These are phyloP conservation scores for Palythoa grandis DNA, from an alignment of 92 coral and sea anemone species.

Conservation along the genomic window DNA sequence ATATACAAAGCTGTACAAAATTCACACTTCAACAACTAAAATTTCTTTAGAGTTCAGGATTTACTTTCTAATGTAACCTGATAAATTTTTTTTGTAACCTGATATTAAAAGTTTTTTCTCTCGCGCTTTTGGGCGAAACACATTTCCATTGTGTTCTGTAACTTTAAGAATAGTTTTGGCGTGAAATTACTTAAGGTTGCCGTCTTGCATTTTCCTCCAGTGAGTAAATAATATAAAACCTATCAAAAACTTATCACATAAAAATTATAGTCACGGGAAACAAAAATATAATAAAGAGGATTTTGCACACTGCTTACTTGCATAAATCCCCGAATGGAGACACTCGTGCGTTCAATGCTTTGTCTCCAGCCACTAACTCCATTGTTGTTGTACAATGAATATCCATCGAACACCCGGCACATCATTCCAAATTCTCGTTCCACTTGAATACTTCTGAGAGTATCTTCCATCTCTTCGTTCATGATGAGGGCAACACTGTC, in stretches of 20 bases:
- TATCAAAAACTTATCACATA: not conserved
- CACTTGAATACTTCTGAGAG: conserved; percentile 14
- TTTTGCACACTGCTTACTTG: conserved; percentile 40
- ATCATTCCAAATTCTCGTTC: conserved; percentile 60
- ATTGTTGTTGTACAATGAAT: conserved; percentile 46
- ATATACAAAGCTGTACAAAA: too few relatives aligned
- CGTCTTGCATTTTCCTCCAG: not conserved
- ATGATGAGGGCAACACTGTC: conserved; percentile 42
- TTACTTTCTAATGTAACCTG: too few relatives aligned
- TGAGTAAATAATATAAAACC: too few relatives aligned
- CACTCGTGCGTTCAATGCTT: conserved; percentile 54
- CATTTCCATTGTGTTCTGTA: too few relatives aligned
- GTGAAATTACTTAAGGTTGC: not conserved
- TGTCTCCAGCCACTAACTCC: conserved; percentile 38
- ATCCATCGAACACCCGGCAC: conserved; percentile 62
- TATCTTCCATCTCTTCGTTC: conserved; percentile 49
- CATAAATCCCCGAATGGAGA: conserved; percentile 67
- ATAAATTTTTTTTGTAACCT: too few relatives aligned
- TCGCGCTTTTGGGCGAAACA: too few relatives aligned
- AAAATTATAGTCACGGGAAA: not conserved
- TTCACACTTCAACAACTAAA: too few relatives aligned
- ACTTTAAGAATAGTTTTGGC: not conserved
- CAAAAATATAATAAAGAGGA: not conserved
- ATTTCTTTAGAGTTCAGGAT: too few relatives aligned
- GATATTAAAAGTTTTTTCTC: too few relatives aligned